These are phyloP conservation scores for Drosophila stalkeri DNA, from an alignment of 2,888 invertebrate species.

Conservation along the genomic window DNA sequence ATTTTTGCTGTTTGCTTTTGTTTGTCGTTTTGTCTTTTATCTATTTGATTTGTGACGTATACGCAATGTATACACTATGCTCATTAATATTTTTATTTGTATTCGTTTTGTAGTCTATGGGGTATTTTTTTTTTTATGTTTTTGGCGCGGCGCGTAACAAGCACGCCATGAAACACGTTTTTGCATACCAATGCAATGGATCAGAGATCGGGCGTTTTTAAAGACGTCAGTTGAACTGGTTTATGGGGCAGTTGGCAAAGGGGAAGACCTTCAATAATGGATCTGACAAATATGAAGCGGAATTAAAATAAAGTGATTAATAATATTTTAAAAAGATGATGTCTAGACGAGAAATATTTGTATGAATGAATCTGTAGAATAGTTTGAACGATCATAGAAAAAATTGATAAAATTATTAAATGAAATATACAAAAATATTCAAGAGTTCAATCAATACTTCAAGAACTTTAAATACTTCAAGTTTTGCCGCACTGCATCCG, in stretches of 20 bases:
- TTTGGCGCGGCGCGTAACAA: conserved; percentile 54
- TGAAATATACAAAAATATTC: not conserved
- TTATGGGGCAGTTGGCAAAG: conserved; percentile 5
- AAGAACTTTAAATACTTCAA: not conserved
- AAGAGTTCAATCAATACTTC: no score
- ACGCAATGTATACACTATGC: conserved; percentile 45
- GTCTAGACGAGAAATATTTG: not conserved
- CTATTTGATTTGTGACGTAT: conserved; percentile 54
- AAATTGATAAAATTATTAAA: not conserved
- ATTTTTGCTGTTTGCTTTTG: conserved; percentile 10
- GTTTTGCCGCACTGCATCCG: not conserved
- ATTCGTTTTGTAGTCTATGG: conserved; percentile 14
- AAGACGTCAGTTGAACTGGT: conserved; percentile 35
- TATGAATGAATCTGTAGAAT: not conserved
- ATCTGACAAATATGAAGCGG: conserved; percentile 1
- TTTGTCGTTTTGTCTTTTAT: conserved; percentile 1
- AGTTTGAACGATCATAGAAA: not conserved
- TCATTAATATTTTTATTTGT: conserved; percentile 35
- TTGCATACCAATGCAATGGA: conserved; percentile 63
- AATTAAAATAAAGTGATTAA: not conserved
- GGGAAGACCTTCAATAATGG: conserved; percentile 11
- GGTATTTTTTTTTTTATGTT: conserved; percentile 14
- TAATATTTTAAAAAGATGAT: not conserved
- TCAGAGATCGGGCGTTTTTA: conserved; percentile 12
- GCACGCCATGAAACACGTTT: conserved; percentile 69